Conservation (phyloP, 2,113 vertebrate species). For the Nycticryphes semicollaris region DNA sequence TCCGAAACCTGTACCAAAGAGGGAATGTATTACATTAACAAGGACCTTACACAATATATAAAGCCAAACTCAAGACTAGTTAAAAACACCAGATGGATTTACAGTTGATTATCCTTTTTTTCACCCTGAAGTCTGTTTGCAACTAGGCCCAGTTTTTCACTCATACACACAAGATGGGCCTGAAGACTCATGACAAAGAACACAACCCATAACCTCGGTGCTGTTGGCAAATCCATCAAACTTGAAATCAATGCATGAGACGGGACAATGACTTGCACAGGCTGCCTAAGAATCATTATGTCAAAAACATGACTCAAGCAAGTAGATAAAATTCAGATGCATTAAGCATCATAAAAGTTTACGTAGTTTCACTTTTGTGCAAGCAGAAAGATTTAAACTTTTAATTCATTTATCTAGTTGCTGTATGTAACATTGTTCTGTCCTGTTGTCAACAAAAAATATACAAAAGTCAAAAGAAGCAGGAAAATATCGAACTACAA, state of each 20-base stretch:
- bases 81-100: neutral
- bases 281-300: neutral
- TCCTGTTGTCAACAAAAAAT: neutral
- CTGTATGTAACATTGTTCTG: neutral
- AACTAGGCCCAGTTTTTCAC: neutral
- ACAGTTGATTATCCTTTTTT: neutral
- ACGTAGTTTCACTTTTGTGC: no score
- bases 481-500: neutral
- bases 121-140: neutral
- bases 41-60: neutral
- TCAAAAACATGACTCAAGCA: neutral
- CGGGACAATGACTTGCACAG: no score
- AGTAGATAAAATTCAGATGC: neutral
- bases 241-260: neutral
- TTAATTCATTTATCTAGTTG: neutral
- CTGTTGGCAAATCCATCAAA: neutral
- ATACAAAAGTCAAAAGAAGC: neutral
- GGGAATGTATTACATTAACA: neutral
- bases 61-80: neutral
- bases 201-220: neutral
- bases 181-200: neutral
- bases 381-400: neutral
- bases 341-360: neutral
- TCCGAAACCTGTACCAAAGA: constrained; percentile 75
- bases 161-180: neutral